Base-by-base conservation (phyloP, 1,140 invertebrate genomes). In the Vanessa tameamea region DNA sequence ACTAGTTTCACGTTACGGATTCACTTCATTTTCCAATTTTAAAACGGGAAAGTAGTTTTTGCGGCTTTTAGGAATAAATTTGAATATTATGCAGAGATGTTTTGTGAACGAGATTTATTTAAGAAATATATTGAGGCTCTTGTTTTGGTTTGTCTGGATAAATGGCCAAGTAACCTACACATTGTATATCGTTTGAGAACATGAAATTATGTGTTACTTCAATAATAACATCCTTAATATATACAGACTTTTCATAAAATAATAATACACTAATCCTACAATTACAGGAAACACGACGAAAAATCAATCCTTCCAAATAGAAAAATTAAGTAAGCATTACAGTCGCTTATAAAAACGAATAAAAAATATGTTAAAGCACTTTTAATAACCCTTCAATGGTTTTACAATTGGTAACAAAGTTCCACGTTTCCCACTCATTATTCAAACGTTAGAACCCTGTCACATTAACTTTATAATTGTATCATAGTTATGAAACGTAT, bases 1-100 rank as follows among this genome's bases (percentile, higher is more conserved):
- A 80, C 69, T 80, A 80, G 78, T 77, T 78, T 71, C 59, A 51
- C 53, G 55, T 61, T 69, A 50, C 70, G 71, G 68, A 76, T 72
- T 77, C 75, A 73, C 73, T 75, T 23, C 65, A 63, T 72, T 76
- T 76, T 78, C 59, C 59, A 75, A 75, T 75, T 76, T 72, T 37
- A 65, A 73, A 67, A 63, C 61, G 55, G 48, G 59, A 72, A 59
- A 59, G 23, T 64, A 53, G 31, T 43, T 53, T 64, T 16, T 16
- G 64, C 48, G 11, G 15, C 50, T 55, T 68, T 31, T 55, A 7
- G 15, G 15, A 68, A 69, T 64, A 26, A 64, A 64, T 72, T 53
- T 1, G 37, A 12, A 55, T 72, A 37, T 37, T 61, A 61, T 61
- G 26, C 57, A 2, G 15, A 1, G 20, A 26, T 31, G 26, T 15